Conservation (phyloP, 1,140 invertebrate genomes). For the Pseudoatta argentina region DNA sequence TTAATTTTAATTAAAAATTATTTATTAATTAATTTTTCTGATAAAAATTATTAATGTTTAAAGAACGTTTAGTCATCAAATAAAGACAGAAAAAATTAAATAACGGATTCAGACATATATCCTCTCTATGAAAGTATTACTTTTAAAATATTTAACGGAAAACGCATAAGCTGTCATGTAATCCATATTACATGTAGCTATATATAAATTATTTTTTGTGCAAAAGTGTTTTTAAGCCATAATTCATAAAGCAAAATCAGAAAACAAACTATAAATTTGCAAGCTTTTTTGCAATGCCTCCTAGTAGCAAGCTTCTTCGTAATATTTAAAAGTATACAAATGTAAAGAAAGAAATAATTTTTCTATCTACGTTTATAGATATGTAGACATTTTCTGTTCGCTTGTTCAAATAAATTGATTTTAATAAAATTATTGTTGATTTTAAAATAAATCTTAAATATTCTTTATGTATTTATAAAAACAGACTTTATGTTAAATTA, state of each 20-base stretch:
- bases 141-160: slow-evolving; percentile 26
- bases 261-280: background rate
- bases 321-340: background rate
- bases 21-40: too few relatives aligned
- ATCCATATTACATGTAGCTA: background rate
- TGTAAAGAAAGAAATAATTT: background rate
- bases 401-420: background rate
- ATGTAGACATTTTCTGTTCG: background rate
- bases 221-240: background rate
- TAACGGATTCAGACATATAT: background rate
- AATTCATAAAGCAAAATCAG: background rate
- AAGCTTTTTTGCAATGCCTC: background rate
- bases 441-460: background rate
- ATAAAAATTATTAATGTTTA: background rate
- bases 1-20: background rate
- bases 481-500: background rate
- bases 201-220: background rate
- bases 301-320: background rate
- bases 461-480: background rate
- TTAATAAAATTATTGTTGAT: background rate
- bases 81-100: background rate
- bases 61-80: background rate
- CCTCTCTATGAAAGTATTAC: background rate
- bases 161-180: background rate
- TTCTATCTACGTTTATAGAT: background rate